Conservation (phyloP, 2,113 vertebrate genomes). For the Poeciliopsis prolifica region DNA sequence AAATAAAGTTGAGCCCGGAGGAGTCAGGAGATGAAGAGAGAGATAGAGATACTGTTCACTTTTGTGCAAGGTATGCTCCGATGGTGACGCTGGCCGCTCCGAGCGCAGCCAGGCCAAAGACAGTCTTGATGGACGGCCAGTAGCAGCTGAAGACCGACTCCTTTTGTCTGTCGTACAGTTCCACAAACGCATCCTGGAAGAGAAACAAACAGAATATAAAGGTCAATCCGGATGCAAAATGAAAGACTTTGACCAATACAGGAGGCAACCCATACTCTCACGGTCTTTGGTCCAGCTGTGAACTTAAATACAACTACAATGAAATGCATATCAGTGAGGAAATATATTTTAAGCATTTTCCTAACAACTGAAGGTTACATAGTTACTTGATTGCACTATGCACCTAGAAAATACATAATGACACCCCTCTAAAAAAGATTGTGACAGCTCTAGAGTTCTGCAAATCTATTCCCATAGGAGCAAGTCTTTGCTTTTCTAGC, state of each 20-base stretch:
- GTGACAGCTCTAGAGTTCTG: neutral
- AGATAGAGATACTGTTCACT: conserved; percentile 79
- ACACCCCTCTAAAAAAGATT: neutral
- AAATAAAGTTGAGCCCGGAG: conserved; percentile 18
- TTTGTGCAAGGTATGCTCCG: conserved; percentile 94
- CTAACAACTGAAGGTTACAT: too few relatives aligned
- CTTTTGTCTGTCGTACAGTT: conserved; percentile 89
- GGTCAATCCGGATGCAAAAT: conserved; percentile 1
- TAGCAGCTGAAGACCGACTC: conserved; percentile 89
- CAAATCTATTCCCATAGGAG: neutral
- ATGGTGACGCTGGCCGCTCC: conserved; percentile 96
- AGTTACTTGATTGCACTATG: too few relatives aligned
- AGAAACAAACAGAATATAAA: conserved; percentile 39
- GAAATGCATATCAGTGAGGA: too few relatives aligned
- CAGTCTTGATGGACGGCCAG: conserved; percentile 95
- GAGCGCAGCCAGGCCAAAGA: conserved; percentile 92
- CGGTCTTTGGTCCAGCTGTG: neutral
- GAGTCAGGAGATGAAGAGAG: neutral
- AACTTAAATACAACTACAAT: too few relatives aligned
- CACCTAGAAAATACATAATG: too few relatives aligned
- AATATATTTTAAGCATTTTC: too few relatives aligned
- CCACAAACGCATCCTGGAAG: conserved; percentile 95
- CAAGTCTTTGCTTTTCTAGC: neutral
- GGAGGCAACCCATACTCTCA: neutral
- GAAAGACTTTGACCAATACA: neutral